phyloP scores from a whole-genome alignment of 2,113 vertebrate species.

The Scomber japonicus region DNA sequence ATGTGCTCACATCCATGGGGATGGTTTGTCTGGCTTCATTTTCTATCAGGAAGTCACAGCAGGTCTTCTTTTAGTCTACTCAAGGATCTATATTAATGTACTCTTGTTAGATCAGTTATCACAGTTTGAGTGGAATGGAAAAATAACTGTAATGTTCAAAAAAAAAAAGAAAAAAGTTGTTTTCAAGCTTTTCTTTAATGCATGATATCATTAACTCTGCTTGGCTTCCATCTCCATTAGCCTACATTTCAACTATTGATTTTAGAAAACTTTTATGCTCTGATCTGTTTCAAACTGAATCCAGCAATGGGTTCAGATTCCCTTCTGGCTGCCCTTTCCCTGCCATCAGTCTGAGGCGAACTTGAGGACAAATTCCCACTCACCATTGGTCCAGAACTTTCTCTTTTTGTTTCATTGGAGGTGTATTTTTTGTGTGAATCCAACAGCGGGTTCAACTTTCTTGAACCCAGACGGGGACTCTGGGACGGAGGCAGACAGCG shows the following conservation, averaged over 20 bases:
- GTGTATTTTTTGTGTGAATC: constrained; percentile 76
- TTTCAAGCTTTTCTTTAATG: background rate
- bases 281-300: constrained; percentile 12
- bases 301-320: background rate
- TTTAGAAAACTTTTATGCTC: background rate
- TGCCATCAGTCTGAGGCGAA: background rate
- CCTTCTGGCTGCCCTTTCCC: background rate
- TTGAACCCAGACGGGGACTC: constrained; percentile 98
- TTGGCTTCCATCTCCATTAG: constrained; percentile 14
- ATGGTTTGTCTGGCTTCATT: background rate
- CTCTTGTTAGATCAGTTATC: background rate
- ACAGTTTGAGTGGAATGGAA: too few species aligned
- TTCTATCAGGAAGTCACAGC: background rate
- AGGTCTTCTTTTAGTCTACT: background rate
- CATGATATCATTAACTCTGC: background rate
- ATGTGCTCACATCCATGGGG: background rate
- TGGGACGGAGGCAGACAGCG: constrained; percentile 95
- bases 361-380: constrained; percentile 18
- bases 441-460: constrained; percentile 94
- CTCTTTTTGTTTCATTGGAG: constrained; percentile 48
- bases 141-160: background rate
- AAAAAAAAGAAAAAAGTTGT: background rate
- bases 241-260: constrained; percentile 32
- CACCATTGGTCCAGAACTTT: background rate
- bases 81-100: background rate